phyloP scores from a whole-genome alignment of 1,140 invertebrate genomes.

The Zaprionus vittiger region DNA sequence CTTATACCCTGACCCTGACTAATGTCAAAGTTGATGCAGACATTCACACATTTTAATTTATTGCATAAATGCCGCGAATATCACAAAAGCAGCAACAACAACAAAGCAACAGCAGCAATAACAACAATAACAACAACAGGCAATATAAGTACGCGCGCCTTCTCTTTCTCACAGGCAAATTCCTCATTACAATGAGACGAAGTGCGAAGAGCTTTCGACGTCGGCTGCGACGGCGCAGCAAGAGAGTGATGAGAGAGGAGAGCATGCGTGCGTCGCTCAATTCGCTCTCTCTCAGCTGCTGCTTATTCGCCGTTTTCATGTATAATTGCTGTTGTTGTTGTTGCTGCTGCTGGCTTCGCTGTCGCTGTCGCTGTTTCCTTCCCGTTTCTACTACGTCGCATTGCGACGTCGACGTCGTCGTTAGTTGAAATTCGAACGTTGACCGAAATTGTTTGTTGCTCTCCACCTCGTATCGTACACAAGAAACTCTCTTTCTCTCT shows the following conservation, averaged over 20 bases:
- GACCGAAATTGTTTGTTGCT: constrained; percentile 78
- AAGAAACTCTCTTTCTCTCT: neutral
- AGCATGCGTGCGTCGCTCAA: constrained; percentile 53
- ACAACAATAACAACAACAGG: neutral
- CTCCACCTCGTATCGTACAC: constrained; percentile 6
- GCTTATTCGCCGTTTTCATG: constrained; percentile 14
- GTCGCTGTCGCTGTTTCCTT: constrained; percentile 56
- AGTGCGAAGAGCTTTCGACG: constrained; percentile 43
- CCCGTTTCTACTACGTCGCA: constrained; percentile 70
- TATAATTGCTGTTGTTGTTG: constrained; percentile 29
- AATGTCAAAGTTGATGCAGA: constrained; percentile 18
- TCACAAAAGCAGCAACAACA: neutral
- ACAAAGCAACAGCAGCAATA: neutral
- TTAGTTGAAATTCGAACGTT: constrained; percentile 80
- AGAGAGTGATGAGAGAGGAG: constrained; percentile 20
- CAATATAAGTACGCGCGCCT: constrained; percentile 18
- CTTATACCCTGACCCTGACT: constrained; percentile 7
- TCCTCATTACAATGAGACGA: neutral
- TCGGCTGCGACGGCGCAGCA: constrained; percentile 20
- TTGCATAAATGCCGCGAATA: constrained; percentile 56
- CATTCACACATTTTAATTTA: constrained; percentile 47
- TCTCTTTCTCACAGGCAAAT: constrained; percentile 45
- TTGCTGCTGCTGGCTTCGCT: constrained; percentile 17
- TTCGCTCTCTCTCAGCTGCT: constrained; percentile 35
- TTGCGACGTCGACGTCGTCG: constrained; percentile 43